A percentile compares a stretch with the other conserved stretches of the same genome.
phyloP scores from a whole-genome alignment of 2,888 invertebrate species.

The Digitonthophagus gazella region DNA sequence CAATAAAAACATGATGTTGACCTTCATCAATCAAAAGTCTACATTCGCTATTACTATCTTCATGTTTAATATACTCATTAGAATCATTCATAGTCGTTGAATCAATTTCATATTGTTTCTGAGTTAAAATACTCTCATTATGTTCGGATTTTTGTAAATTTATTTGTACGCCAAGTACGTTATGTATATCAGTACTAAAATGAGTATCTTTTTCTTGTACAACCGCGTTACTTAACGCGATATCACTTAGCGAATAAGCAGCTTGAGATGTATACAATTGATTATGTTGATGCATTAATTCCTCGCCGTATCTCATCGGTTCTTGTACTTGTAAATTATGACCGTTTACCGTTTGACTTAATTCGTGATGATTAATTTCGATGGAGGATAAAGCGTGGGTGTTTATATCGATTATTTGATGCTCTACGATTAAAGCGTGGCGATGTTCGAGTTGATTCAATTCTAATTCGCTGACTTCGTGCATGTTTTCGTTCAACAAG shows the following conservation, averaged over 20 bases:
- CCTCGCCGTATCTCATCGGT: slow-evolving; percentile 39
- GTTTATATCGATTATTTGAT: slow-evolving; percentile 44
- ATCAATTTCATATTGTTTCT: slow-evolving; percentile 1
- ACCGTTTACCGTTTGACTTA: slow-evolving; percentile 45
- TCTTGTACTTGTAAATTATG: slow-evolving; percentile 42
- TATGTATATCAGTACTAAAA: not conserved
- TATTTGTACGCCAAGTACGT: not conserved
- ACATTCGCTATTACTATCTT: slow-evolving; percentile 35
- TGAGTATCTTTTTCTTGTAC: slow-evolving; percentile 22
- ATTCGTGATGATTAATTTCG: slow-evolving; percentile 44
- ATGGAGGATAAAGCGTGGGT: slow-evolving; percentile 44
- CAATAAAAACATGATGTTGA: slow-evolving; percentile 5
- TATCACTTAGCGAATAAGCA: slow-evolving; percentile 28
- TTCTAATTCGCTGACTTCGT: slow-evolving; percentile 43
- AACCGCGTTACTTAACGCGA: slow-evolving; percentile 24
- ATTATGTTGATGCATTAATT: slow-evolving; percentile 42
- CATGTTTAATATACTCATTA: slow-evolving; percentile 24
- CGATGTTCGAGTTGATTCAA: slow-evolving; percentile 41
- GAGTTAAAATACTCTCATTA: slow-evolving; percentile 5
- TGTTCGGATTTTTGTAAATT: slow-evolving; percentile 10
- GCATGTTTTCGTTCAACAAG: slow-evolving; percentile 39
- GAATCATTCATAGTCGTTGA: slow-evolving; percentile 16
- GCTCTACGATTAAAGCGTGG: slow-evolving; percentile 42
- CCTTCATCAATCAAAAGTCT: slow-evolving; percentile 35
- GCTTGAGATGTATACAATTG: slow-evolving; percentile 33